Evolutionary conservation across 2,113 vertebrate species (phyloP), one percentile per base, ranked within the genome.

Genomic region (Jacana jacana): DNA sequence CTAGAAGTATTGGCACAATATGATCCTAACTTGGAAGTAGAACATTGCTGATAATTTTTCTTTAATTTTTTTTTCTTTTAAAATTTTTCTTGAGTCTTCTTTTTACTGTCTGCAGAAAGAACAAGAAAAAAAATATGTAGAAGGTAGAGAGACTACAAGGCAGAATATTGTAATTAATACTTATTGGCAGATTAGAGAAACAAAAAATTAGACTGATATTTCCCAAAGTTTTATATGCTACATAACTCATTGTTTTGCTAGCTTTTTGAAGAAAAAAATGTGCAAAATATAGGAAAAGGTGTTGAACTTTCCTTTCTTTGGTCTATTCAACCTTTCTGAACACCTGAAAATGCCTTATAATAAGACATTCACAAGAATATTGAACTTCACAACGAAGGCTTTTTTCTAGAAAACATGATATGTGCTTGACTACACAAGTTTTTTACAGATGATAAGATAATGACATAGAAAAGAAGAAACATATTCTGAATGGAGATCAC

Each of bases 1-100:
- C n/a, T 61, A 15, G 3, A 33, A 63, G 4, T 73, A 49, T 17
- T 10, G 12, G 5, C 13, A 44, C 0, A 0, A 44, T 31, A 40
- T 16, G 9, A 52, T 25, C 13, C 18, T 35, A 51, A 64, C 4
- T 48, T 54, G 4, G 24, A 44, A 40, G 18, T 30, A 69, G 10
- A 40, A 44, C 7, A 46, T 7, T 39, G 33, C 35, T 64, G 6
- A 37, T 31, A 13, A 7, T 28, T n/a, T 61, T 57, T 68, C 18
- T 7, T 64, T 70, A 68, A 51, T 4, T 7, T 4, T 39, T 78
- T 17, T 73, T 49, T 68, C 18, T 7, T 64, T 70, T 35, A 57
- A 58, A 68, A 51, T 4, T 7, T 4, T 39, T 78, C 19, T 73
- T 49, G 22, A 69, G 27, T 7, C 6, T 23, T 55, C 24, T 81